Conservation (phyloP, 2,888 invertebrate species). For the Brachypterus glaber region DNA sequence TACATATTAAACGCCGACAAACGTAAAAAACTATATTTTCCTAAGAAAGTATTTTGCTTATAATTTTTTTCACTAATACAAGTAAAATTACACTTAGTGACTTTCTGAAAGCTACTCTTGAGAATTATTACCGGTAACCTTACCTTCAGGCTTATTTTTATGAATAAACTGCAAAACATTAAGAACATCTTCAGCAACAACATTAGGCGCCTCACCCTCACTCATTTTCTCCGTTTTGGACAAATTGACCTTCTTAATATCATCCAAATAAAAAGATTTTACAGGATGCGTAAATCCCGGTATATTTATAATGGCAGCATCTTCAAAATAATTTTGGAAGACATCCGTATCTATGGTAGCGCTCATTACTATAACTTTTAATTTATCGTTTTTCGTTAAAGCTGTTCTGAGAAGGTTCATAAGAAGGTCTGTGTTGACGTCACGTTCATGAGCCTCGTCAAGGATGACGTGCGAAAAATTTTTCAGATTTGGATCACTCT, state of each 20-base stretch:
- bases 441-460: slow-evolving; percentile 68
- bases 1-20: too few species aligned
- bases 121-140: too few species aligned
- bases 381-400: slow-evolving; percentile 42
- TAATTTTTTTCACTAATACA: too few species aligned
- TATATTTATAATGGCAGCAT: slow-evolving; percentile 37
- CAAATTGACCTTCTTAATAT: slow-evolving; percentile 36
- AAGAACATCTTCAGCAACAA: slow-evolving; percentile 45
- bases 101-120: too few species aligned
- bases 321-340: slow-evolving; percentile 48
- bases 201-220: slow-evolving; percentile 35
- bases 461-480: slow-evolving; percentile 59
- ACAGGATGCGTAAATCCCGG: slow-evolving; percentile 53
- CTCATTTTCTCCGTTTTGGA: slow-evolving; percentile 36
- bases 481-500: slow-evolving; percentile 40
- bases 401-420: slow-evolving; percentile 48
- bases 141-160: slow-evolving; percentile 44
- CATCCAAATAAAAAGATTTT: slow-evolving; percentile 47
- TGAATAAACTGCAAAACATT: slow-evolving; percentile 49
- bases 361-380: slow-evolving; percentile 62
- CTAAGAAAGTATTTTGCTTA: too few species aligned
- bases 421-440: slow-evolving; percentile 57
- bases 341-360: slow-evolving; percentile 57
- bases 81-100: too few species aligned
- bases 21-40: too few species aligned